Percentiles rank a stretch among this genome's conserved stretches.
phyloP scores from a whole-genome alignment of 37 sponge, comb jelly and placozoan genomes.

The Spongia lamella region DNA sequence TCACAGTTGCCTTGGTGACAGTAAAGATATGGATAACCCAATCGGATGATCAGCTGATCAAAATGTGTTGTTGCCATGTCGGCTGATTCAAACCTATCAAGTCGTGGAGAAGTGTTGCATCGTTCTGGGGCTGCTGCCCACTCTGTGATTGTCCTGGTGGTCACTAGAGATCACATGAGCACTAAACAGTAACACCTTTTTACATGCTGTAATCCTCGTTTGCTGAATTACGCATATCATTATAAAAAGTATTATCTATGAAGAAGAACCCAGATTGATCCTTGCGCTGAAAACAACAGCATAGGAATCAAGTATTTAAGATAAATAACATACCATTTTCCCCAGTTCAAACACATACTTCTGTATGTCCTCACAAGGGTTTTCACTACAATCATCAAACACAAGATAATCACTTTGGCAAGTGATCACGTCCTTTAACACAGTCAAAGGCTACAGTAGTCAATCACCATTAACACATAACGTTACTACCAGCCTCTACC shows the following conservation, averaged over 20 bases:
- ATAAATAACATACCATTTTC: too few species aligned
- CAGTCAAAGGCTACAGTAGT: slow-evolving; percentile 33
- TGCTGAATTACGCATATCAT: slow-evolving; percentile 62
- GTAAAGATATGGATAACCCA: slow-evolving; percentile 94
- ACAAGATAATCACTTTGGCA: slow-evolving; percentile 49
- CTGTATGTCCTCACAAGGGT: background rate
- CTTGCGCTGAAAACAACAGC: too few species aligned
- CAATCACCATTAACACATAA: too few species aligned
- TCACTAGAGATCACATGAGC: background rate
- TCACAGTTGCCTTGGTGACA: slow-evolving; percentile 89
- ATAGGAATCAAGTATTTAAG: too few species aligned
- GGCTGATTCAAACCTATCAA: slow-evolving; percentile 18
- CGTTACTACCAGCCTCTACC: background rate
- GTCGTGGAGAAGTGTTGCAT: slow-evolving; percentile 6
- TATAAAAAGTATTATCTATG: slow-evolving; percentile 83
- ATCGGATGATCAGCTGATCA: slow-evolving; percentile 54
- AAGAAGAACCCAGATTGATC: slow-evolving; percentile 76
- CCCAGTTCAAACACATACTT: too few species aligned
- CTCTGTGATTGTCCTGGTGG: background rate
- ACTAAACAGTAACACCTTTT: slow-evolving; percentile 4
- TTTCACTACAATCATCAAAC: slow-evolving; percentile 44
- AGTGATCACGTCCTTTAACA: slow-evolving; percentile 46
- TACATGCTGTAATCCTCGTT: slow-evolving; percentile 49
- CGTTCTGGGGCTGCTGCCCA: slow-evolving; percentile 8
- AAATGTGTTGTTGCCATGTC: slow-evolving; percentile 57